phyloP scores from a whole-genome alignment of 2,113 vertebrate species.

The Australoheros scitulus region DNA sequence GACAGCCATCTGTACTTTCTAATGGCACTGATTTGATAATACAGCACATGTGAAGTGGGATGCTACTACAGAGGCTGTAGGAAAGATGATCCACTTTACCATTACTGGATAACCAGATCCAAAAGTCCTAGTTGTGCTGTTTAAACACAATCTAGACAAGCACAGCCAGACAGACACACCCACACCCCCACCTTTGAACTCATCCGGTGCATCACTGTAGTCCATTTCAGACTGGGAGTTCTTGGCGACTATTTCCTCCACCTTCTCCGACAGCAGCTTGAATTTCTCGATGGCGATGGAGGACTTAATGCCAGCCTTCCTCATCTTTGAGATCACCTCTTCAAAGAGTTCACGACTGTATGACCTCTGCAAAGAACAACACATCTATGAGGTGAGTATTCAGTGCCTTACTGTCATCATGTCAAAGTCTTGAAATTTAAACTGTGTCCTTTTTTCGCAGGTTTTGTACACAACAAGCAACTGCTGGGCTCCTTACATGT shows the following conservation, averaged over 20 bases:
- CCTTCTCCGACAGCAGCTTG: conserved; percentile 94
- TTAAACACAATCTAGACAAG: neutral
- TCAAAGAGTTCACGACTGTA: conserved; percentile 98
- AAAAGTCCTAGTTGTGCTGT: neutral
- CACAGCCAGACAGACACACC: neutral
- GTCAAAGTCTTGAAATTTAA: neutral
- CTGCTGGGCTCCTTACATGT: fast-evolving
- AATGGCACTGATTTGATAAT: neutral
- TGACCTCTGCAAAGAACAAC: conserved; percentile 84
- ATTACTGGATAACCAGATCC: neutral
- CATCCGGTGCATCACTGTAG: conserved; percentile 98
- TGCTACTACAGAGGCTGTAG: neutral
- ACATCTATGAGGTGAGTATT: neutral
- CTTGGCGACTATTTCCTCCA: conserved; percentile 95
- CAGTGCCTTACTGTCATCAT: neutral
- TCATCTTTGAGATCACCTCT: conserved; percentile 98
- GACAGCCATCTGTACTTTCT: neutral
- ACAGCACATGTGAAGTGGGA: neutral
- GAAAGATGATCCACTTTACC: neutral
- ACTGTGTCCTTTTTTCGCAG: neutral
- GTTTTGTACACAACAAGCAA: fast-evolving
- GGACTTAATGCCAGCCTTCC: conserved; percentile 97
- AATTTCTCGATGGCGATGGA: conserved; percentile 99
- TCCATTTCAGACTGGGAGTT: conserved; percentile 97
- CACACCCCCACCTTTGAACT: conserved; percentile 89